A percentile compares a stretch with the other conserved stretches of the same genome.
phyloP scores from a whole-genome alignment of 1,140 invertebrate species.

The Homalodisca vitripennis region DNA sequence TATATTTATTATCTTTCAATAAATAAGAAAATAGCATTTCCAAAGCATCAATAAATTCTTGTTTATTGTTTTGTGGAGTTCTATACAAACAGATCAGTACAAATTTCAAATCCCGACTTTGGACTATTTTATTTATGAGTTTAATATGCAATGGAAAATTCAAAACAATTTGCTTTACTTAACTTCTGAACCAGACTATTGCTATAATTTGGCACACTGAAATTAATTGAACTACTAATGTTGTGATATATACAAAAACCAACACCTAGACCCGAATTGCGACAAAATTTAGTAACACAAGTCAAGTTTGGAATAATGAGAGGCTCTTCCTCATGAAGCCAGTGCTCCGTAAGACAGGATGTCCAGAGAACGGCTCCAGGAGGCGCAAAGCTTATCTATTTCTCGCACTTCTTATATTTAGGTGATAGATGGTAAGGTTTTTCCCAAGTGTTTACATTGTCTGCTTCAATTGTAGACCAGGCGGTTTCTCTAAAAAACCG shows the following conservation, averaged over 20 bases:
- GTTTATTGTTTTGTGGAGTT: not conserved
- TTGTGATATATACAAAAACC: not conserved
- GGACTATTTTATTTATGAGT: not conserved
- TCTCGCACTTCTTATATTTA: not conserved
- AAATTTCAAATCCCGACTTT: not conserved
- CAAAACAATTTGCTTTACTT: not conserved
- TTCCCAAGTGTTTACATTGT: too few species aligned
- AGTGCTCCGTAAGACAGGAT: not conserved
- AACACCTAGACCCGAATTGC: not conserved
- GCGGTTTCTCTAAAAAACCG: too few species aligned
- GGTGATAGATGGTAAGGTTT: not conserved
- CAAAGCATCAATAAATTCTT: not conserved
- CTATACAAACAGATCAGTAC: not conserved
- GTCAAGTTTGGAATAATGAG: not conserved
- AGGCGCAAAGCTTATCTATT: not conserved
- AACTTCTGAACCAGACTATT: not conserved
- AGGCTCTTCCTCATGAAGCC: not conserved
- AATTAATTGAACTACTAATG: not conserved
- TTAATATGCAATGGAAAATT: not conserved
- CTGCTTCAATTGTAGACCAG: too few species aligned
- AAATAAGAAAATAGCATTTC: not conserved
- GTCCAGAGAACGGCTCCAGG: not conserved
- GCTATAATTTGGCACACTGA: not conserved
- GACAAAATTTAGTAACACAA: not conserved
- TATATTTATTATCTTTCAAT: not conserved